phyloP scores from a whole-genome alignment of 2,797 vertebrate genomes.

The Phoebastria nigripes region DNA sequence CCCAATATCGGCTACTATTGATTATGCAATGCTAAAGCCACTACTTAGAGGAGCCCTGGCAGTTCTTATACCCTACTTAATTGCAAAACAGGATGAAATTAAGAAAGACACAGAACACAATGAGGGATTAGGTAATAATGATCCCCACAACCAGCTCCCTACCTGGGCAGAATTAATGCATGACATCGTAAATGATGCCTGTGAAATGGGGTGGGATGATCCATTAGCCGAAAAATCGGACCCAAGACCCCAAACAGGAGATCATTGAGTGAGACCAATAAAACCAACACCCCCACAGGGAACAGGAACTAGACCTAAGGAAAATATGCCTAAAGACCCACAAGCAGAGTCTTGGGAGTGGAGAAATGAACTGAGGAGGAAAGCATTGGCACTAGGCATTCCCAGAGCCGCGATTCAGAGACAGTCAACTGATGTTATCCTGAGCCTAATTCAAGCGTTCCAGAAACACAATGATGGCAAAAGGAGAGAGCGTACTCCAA shows the following conservation, averaged over 20 bases:
- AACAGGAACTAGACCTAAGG: background rate
- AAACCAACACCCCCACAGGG: background rate
- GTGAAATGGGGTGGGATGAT: background rate
- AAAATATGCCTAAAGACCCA: background rate
- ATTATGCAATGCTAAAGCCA: background rate
- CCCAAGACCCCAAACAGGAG: background rate
- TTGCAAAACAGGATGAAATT: background rate
- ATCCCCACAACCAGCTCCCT: background rate
- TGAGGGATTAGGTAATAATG: background rate
- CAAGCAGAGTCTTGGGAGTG: background rate
- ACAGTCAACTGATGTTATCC: background rate
- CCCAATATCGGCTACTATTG: background rate
- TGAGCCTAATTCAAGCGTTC: background rate
- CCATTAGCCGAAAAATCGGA: fast-evolving
- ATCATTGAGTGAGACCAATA: background rate
- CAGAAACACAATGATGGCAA: fast-evolving
- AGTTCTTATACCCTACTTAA: background rate
- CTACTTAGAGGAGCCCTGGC: background rate
- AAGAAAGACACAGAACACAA: background rate
- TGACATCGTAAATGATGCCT: background rate
- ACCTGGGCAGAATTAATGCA: background rate
- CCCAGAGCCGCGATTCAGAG: background rate
- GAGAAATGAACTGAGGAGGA: background rate
- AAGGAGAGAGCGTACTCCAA: background rate
- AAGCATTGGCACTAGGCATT: background rate